Percentiles rank a stretch among this genome's conserved stretches.
Conservation (phyloP, 2,113 vertebrate genomes). For the Petroica traversi region DNA sequence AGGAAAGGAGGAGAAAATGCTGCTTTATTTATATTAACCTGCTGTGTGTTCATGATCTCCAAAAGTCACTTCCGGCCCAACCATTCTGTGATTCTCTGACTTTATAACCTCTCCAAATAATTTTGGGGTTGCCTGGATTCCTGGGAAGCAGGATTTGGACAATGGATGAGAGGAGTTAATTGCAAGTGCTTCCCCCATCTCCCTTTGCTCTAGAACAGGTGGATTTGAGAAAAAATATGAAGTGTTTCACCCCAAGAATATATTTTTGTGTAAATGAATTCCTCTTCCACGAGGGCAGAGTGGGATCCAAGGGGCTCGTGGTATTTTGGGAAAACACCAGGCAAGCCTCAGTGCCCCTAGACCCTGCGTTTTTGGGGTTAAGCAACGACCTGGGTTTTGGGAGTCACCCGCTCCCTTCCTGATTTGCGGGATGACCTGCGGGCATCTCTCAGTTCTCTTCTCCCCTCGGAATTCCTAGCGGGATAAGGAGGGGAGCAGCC, state of each 20-base stretch:
- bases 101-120: not conserved
- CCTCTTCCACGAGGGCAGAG: not conserved
- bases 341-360: rapidly evolving
- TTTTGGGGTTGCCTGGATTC: not conserved
- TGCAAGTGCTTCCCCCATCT: not conserved
- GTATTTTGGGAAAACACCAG: not conserved
- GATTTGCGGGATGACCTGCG: not conserved
- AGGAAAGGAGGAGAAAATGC: not conserved
- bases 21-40: not conserved
- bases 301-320: rapidly evolving
- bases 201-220: not conserved
- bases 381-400: not conserved
- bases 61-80: not conserved
- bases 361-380: not conserved
- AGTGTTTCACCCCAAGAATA: not conserved
- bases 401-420: not conserved
- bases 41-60: not conserved
- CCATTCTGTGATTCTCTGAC: not conserved
- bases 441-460: not conserved
- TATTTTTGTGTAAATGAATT: not conserved
- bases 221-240: not conserved
- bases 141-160: not conserved
- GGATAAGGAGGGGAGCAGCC: not conserved
- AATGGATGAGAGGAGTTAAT: not conserved
- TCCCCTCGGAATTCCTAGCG: not conserved